Percentiles rank a stretch among this genome's conserved stretches.
phyloP scores from a whole-genome alignment of 1,140 invertebrate species.

The Lerema accius region DNA sequence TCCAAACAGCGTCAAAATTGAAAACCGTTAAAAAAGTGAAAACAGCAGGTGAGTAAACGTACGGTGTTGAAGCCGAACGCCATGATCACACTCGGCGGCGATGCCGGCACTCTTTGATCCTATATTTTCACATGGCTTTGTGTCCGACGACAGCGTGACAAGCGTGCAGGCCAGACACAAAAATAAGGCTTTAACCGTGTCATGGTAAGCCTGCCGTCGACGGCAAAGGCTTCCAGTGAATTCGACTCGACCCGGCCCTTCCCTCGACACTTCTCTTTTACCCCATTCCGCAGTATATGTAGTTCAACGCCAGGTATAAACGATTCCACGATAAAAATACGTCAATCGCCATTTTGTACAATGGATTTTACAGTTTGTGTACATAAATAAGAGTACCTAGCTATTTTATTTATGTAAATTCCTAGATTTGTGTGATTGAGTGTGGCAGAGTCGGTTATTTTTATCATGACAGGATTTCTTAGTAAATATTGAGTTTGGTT shows the following conservation, averaged over 20 bases:
- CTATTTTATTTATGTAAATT: too few relatives aligned
- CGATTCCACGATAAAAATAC: too few relatives aligned
- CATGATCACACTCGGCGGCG: constrained; percentile 46
- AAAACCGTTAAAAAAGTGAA: constrained; percentile 23
- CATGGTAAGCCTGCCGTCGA: constrained; percentile 79
- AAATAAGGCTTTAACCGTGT: constrained; percentile 81
- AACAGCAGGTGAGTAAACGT: constrained; percentile 29
- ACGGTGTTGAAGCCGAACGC: constrained; percentile 48
- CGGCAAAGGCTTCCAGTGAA: constrained; percentile 77
- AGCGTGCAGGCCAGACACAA: constrained; percentile 77
- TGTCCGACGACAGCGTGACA: constrained; percentile 73
- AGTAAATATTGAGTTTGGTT: too few relatives aligned
- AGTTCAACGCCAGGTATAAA: too few relatives aligned
- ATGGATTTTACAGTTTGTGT: too few relatives aligned
- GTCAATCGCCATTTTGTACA: too few relatives aligned
- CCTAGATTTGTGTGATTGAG: too few relatives aligned
- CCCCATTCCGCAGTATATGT: too few relatives aligned
- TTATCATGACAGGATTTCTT: too few relatives aligned
- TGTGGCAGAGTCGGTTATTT: too few relatives aligned
- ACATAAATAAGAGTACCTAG: too few relatives aligned
- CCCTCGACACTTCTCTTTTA: constrained; percentile 44
- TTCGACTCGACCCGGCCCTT: constrained; percentile 66
- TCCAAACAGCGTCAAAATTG: constrained; percentile 23
- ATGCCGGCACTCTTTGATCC: constrained; percentile 74
- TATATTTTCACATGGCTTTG: constrained; percentile 80